Evolutionary conservation across 2,797 vertebrate genomes (phyloP).

Genomic region (Rhinatrema bivittatum): DNA sequence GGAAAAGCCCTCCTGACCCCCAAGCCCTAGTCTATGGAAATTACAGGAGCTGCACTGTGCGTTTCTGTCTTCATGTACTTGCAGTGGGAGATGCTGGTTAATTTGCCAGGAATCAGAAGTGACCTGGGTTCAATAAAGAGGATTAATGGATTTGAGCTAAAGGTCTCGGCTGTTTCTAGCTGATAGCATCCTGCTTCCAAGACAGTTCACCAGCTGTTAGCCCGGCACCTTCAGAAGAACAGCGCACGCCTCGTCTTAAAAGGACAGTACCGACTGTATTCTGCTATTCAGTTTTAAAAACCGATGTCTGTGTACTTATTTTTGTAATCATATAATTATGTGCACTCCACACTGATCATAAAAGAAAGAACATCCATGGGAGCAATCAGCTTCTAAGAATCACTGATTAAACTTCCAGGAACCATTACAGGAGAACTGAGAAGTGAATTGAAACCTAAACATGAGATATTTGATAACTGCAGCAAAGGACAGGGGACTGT

Average conservation of each 20-base stretch:
- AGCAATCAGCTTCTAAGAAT: no score
- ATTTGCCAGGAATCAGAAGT: slow-evolving; percentile 65
- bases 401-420: no score
- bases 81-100: slow-evolving; percentile 57
- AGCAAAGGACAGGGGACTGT: no score
- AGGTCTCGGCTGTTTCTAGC: slow-evolving; percentile 61
- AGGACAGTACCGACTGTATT: neutral
- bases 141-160: slow-evolving; percentile 72
- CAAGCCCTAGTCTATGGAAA: slow-evolving; percentile 48
- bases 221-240: slow-evolving; percentile 29
- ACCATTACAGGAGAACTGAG: no score
- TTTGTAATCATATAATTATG: no score
- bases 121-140: slow-evolving; percentile 69
- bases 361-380: no score
- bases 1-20: slow-evolving; percentile 50
- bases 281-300: no score
- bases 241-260: slow-evolving; percentile 9
- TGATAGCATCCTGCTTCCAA: slow-evolving; percentile 60
- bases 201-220: slow-evolving; percentile 28
- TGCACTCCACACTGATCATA: no score
- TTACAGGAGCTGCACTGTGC: slow-evolving; percentile 37
- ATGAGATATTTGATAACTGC: no score
- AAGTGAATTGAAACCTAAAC: no score
- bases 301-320: no score
- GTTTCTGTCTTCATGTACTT: slow-evolving; percentile 52